phyloP scores from a whole-genome alignment of 2,888 invertebrate species.

The Leucania comma region DNA sequence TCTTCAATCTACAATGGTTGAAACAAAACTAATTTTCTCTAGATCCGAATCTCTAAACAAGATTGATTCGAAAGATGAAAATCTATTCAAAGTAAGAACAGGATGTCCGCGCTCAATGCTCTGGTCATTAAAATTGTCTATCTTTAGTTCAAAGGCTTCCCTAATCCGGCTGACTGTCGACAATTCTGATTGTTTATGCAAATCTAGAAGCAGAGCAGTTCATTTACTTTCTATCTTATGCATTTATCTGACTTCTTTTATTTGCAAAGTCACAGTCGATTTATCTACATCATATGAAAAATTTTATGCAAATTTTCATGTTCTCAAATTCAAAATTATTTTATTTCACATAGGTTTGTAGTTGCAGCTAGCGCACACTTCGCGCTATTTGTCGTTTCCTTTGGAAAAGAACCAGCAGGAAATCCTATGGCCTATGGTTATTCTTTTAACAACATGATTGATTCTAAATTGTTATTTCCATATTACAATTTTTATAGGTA shows the following conservation, averaged over 20 bases:
- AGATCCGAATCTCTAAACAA: slow-evolving; percentile 34
- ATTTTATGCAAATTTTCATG: background rate
- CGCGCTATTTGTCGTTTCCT: no score
- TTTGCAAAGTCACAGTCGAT: background rate
- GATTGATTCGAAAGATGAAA: slow-evolving; percentile 27
- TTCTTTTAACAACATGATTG: no score
- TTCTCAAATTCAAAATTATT: no score
- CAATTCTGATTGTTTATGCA: slow-evolving; percentile 28
- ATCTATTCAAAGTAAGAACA: slow-evolving; percentile 29
- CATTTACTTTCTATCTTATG: background rate
- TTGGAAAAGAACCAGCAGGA: no score
- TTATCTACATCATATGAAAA: background rate
- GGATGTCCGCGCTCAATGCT: slow-evolving; percentile 36
- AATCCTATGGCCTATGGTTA: no score
- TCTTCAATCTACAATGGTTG: no score
- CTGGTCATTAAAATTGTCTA: slow-evolving; percentile 46
- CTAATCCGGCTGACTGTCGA: slow-evolving; percentile 34
- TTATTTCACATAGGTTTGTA: no score
- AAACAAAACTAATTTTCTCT: background rate
- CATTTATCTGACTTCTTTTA: background rate
- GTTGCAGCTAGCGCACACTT: no score
- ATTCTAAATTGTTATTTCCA: no score
- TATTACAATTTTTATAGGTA: no score
- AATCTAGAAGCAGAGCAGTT: slow-evolving; percentile 27
- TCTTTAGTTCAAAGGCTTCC: slow-evolving; percentile 49